phyloP scores from a whole-genome alignment of 92 coral and sea anemone genomes.

The Epizoanthus illoricatus region DNA sequence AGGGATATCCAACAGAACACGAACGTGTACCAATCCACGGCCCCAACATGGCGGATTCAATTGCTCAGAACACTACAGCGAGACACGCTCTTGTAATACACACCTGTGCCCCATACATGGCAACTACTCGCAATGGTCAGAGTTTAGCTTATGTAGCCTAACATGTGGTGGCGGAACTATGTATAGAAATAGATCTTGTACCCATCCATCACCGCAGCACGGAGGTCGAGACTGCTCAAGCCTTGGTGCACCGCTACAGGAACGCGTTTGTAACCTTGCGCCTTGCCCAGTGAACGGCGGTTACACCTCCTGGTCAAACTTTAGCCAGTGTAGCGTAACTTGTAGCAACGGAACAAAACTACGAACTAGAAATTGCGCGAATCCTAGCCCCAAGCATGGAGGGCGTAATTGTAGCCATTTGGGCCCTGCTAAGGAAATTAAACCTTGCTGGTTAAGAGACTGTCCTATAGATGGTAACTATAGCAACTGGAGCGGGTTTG shows the following conservation, averaged over 20 bases:
- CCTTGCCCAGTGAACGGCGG: slow-evolving; percentile 75
- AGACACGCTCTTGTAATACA: slow-evolving; percentile 46
- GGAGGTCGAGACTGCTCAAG: slow-evolving; percentile 63
- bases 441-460: slow-evolving; percentile 37
- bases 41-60: slow-evolving; percentile 64
- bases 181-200: slow-evolving; percentile 58
- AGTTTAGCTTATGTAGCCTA: slow-evolving; percentile 50
- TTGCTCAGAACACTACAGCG: slow-evolving; percentile 47
- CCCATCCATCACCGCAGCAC: slow-evolving; percentile 58
- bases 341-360: slow-evolving; percentile 64
- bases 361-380: slow-evolving; percentile 53
- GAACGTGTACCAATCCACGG: slow-evolving; percentile 62
- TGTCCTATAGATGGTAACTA: slow-evolving; percentile 77
- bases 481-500: slow-evolving; percentile 58
- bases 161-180: slow-evolving; percentile 63
- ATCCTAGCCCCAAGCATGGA: slow-evolving; percentile 60
- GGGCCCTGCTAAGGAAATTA: slow-evolving; percentile 38
- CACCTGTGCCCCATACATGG: slow-evolving; percentile 68
- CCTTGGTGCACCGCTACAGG: slow-evolving; percentile 48
- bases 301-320: slow-evolving; percentile 65
- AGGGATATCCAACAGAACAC: slow-evolving; percentile 46
- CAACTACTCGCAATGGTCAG: slow-evolving; percentile 60
- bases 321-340: slow-evolving; percentile 54
- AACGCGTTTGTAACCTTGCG: slow-evolving; percentile 49
- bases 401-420: slow-evolving; percentile 49